Conservation (phyloP, 1,140 invertebrate genomes). For the Aethina tumida region DNA sequence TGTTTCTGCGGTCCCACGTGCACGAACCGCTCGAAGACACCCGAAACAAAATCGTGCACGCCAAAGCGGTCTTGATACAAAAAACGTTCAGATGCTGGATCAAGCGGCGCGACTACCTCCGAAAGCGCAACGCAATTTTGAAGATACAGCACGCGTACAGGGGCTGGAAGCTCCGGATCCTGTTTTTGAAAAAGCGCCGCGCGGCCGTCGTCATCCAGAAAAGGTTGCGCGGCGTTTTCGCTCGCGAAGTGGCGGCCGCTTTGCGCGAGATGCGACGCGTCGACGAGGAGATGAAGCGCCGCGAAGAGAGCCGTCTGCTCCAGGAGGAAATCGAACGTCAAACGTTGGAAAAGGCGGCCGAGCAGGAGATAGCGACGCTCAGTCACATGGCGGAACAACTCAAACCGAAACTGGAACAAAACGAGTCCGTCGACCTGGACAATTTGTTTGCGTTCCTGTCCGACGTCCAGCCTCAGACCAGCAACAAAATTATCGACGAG, state of each 20-base stretch:
- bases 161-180: conserved; percentile 74
- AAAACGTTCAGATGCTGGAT: conserved; percentile 59
- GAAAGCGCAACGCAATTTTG: conserved; percentile 59
- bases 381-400: conserved; percentile 68
- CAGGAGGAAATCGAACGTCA: conserved; percentile 43
- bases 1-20: conserved; percentile 76
- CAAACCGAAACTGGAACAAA: conserved; percentile 48
- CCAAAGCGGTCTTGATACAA: conserved; percentile 71
- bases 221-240: conserved; percentile 81
- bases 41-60: conserved; percentile 55
- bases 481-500: conserved; percentile 60
- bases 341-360: conserved; percentile 47
- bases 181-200: conserved; percentile 70
- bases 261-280: conserved; percentile 82
- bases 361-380: conserved; percentile 64
- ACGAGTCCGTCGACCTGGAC: conserved; percentile 74
- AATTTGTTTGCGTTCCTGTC: conserved; percentile 89
- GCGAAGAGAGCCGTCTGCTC: conserved; percentile 31
- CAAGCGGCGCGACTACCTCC: conserved; percentile 55
- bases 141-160: conserved; percentile 79
- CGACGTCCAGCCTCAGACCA: conserved; percentile 56
- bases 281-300: conserved; percentile 79
- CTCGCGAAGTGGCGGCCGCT: conserved; percentile 73
- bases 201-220: conserved; percentile 86
- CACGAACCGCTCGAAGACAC: conserved; percentile 82